Evolutionary conservation across 2,797 vertebrate genomes (phyloP).

Genomic region (Pyrocephalus nanus): DNA sequence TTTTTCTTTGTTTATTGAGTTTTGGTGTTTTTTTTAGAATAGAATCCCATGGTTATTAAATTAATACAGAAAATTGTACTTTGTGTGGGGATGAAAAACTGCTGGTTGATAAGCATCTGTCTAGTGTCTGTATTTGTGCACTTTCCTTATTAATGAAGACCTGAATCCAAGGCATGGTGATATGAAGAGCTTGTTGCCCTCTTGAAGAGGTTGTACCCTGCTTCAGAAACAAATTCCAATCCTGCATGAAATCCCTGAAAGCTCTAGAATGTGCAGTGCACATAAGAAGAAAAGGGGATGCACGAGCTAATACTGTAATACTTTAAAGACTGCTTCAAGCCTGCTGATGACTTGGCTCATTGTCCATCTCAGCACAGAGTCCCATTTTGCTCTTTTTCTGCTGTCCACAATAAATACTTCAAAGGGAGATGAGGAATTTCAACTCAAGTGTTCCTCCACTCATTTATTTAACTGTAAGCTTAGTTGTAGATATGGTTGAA

Average conservation of each 20-base stretch:
- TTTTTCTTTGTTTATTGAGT: neutral
- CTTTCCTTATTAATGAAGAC: neutral
- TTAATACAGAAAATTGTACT: neutral
- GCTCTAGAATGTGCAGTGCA: neutral
- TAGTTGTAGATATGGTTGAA: neutral
- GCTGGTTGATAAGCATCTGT: neutral
- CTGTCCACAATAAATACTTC: neutral
- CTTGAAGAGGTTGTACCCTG: neutral
- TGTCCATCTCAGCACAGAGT: neutral
- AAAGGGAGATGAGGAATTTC: neutral
- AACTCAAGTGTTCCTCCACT: neutral
- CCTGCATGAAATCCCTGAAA: slow-evolving; percentile 8
- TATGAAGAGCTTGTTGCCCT: neutral
- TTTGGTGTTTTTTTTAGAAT: neutral
- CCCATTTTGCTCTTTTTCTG: neutral
- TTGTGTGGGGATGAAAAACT: neutral
- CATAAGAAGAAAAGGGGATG: neutral
- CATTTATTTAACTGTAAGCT: neutral
- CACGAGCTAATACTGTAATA: neutral
- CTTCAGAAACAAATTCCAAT: neutral
- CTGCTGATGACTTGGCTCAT: neutral
- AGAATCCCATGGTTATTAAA: neutral
- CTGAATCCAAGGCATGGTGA: neutral
- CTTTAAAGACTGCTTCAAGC: neutral
- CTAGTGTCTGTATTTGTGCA: neutral